Conservation (phyloP, 2,797 vertebrate genomes). For the Ctenochaetus hawaiiensis region DNA sequence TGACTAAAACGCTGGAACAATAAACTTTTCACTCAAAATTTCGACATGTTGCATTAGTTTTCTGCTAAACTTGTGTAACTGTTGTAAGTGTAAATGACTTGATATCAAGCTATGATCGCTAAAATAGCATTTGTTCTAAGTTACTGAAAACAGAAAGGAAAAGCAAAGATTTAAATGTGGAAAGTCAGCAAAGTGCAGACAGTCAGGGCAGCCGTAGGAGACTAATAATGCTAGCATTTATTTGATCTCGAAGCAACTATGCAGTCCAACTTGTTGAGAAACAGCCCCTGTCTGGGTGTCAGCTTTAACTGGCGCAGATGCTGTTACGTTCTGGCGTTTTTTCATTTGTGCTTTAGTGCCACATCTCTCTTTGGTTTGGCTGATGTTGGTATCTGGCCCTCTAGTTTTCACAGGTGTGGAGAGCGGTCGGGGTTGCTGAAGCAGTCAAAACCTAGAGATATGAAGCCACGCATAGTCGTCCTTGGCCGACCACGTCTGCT, state of each 20-base stretch:
- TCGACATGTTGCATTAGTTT: conserved; percentile 19
- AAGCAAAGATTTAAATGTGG: conserved; percentile 7
- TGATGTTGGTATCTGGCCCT: conserved; percentile 29
- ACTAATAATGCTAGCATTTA: conserved; percentile 14
- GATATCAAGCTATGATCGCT: conserved; percentile 46
- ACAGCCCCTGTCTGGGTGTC: conserved; percentile 39
- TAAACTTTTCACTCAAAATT: conserved; percentile 7
- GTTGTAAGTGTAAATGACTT: conserved; percentile 25
- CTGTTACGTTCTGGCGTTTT: not conserved
- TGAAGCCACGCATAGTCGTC: conserved; percentile 40
- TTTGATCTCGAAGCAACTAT: conserved; percentile 57
- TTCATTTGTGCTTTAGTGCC: conserved; percentile 24
- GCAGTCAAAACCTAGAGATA: conserved; percentile 15
- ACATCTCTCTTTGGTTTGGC: conserved; percentile 64
- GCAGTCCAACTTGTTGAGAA: conserved; percentile 57
- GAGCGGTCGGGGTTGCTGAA: conserved; percentile 13
- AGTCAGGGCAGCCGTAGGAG: conserved; percentile 21
- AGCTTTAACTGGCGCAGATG: conserved; percentile 39
- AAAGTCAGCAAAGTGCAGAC: conserved; percentile 35
- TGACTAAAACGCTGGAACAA: conserved; percentile 17
- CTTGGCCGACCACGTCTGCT: conserved; percentile 56
- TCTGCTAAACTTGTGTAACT: not conserved
- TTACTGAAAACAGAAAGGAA: conserved; percentile 19
- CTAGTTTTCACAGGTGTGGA: conserved; percentile 70
- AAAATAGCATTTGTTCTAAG: conserved; percentile 31